Percentiles rank a stretch among this genome's conserved stretches.
phyloP scores from a whole-genome alignment of 2,888 invertebrate genomes.

The Archips xylosteana region DNA sequence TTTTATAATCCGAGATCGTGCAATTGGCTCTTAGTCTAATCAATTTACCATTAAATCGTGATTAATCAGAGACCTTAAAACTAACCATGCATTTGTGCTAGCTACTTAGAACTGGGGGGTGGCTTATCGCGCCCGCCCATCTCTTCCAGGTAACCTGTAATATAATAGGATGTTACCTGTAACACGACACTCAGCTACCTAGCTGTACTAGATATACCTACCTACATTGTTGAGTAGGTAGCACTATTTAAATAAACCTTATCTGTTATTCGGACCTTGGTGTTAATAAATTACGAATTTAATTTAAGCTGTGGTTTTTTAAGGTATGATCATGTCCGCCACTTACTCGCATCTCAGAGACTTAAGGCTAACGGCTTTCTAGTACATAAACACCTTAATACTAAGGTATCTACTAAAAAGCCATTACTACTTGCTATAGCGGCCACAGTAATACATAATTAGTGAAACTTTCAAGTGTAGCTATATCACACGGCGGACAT shows the following conservation, averaged over 20 bases:
- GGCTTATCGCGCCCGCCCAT: conserved; percentile 29
- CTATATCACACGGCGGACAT: too few species aligned
- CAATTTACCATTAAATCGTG: too few species aligned
- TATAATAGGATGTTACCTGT: conserved; percentile 59
- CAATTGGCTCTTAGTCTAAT: too few species aligned
- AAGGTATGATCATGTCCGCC: too few species aligned
- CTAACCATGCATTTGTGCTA: not conserved
- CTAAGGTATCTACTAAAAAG: too few species aligned
- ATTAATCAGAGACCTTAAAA: not conserved
- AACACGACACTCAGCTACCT: conserved; percentile 49
- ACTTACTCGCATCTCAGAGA: too few species aligned
- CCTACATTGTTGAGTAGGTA: not conserved
- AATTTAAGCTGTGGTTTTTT: not conserved
- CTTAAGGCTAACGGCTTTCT: too few species aligned
- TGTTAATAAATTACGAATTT: not conserved
- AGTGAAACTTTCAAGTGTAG: too few species aligned
- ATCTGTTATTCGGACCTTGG: not conserved
- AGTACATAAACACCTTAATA: too few species aligned
- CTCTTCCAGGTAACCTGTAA: conserved; percentile 51
- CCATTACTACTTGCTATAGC: too few species aligned
- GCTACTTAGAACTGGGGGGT: conserved; percentile 3
- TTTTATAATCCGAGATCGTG: too few species aligned
- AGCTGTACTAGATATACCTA: not conserved
- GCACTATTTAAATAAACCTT: not conserved
- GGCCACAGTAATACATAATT: too few species aligned